Percentiles rank a stretch among this genome's conserved stretches.
phyloP scores from a whole-genome alignment of 2,888 invertebrate genomes.

The Drosophila mettleri region DNA sequence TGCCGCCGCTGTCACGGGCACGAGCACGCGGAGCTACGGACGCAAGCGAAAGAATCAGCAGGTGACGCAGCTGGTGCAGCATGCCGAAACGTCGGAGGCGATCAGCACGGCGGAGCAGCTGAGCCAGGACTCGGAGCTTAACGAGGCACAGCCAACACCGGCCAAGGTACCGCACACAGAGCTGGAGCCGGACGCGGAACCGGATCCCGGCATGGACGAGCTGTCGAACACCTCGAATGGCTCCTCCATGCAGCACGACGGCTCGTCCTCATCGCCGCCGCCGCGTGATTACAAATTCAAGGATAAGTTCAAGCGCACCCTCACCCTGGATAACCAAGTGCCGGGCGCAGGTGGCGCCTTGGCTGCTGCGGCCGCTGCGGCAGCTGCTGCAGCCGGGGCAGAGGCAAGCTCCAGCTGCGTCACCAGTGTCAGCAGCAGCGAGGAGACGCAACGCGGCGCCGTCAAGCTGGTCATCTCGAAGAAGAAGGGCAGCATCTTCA shows the following conservation, averaged over 20 bases:
- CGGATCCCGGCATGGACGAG: constrained; percentile 63
- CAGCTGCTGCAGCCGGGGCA: constrained; percentile 21
- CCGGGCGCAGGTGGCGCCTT: constrained; percentile 47
- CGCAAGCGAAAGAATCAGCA: constrained; percentile 84
- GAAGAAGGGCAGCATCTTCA: constrained; percentile 96
- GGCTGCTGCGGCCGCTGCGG: constrained; percentile 28
- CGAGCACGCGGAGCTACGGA: constrained; percentile 75
- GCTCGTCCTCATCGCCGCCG: constrained; percentile 77
- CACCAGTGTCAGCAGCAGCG: constrained; percentile 25
- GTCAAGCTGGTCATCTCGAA: constrained; percentile 91
- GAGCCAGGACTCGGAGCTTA: constrained; percentile 38
- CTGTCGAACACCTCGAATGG: constrained; percentile 66
- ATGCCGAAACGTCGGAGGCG: constrained; percentile 3
- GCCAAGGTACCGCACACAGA: constrained; percentile 67
- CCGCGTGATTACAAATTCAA: constrained; percentile 84
- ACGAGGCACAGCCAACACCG: constrained; percentile 60
- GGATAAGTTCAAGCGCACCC: constrained; percentile 84
- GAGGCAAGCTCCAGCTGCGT: constrained; percentile 64
- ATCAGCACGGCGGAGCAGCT: constrained; percentile 45
- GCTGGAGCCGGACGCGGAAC: constrained; percentile 49
- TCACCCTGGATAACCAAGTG: constrained; percentile 80
- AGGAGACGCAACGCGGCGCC: constrained; percentile 77
- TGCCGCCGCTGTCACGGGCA: background rate
- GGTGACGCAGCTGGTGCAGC: constrained; percentile 72
- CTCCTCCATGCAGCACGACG: constrained; percentile 70